Evolutionary conservation across 30 jellyfish, hydroid and myxozoan species (phyloP).

Genomic region (Aurelia aurita): DNA sequence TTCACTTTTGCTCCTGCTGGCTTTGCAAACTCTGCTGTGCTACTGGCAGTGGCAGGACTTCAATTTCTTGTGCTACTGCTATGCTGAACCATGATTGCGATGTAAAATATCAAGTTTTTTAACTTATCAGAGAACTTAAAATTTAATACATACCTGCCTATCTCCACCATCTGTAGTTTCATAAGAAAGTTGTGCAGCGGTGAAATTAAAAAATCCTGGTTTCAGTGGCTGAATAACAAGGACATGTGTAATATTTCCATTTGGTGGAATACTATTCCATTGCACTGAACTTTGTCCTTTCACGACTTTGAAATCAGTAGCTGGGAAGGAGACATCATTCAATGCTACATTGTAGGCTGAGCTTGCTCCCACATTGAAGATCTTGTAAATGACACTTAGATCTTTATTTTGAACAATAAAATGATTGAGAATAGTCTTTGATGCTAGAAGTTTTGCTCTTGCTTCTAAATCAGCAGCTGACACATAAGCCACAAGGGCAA

Average conservation of each 20-base stretch:
- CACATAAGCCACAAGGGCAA: conserved; percentile 65
- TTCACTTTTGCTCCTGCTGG: too few species aligned
- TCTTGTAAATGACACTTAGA: conserved; percentile 74
- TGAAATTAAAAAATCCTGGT: conserved; percentile 86
- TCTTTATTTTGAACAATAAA: conserved; percentile 91
- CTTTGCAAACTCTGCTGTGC: too few species aligned
- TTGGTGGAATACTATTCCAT: conserved; percentile 97
- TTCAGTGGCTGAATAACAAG: conserved; percentile 82
- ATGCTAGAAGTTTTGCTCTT: conserved; percentile 84
- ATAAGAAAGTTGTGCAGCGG: conserved; percentile 91
- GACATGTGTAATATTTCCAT: conserved; percentile 77
- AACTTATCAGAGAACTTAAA: too few species aligned
- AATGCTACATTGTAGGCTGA: conserved; percentile 86
- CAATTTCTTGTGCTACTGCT: too few species aligned
- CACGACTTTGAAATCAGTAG: conserved; percentile 82
- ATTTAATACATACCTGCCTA: conserved; percentile 61
- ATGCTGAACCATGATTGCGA: too few species aligned
- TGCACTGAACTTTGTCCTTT: conserved; percentile 85
- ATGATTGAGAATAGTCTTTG: conserved; percentile 85
- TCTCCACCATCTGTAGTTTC: conserved; percentile 92
- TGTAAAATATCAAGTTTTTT: too few species aligned
- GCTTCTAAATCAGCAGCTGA: conserved; percentile 87
- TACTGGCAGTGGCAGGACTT: too few species aligned
- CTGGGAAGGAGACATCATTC: conserved; percentile 83
- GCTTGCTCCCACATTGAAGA: conserved; percentile 89